phyloP scores from a whole-genome alignment of 1,140 invertebrate genomes.

The Rhysida immarginata region DNA sequence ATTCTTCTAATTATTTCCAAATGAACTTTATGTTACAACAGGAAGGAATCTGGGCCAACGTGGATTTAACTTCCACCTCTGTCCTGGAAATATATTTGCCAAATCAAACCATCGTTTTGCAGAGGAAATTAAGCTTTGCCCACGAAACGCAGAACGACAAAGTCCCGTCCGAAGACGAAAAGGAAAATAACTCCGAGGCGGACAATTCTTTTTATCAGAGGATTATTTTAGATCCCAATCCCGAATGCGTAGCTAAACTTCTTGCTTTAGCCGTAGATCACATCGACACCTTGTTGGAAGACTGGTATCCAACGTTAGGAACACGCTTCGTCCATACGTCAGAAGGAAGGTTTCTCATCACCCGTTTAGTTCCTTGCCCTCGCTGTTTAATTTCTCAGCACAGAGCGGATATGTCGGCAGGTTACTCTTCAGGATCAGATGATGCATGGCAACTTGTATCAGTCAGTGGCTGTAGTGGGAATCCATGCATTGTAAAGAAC shows the following conservation, averaged over 20 bases:
- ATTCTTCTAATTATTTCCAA: conserved; percentile 34
- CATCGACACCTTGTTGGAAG: conserved; percentile 89
- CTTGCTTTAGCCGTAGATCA: conserved; percentile 86
- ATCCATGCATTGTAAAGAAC: conserved; percentile 7
- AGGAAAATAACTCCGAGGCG: conserved; percentile 10
- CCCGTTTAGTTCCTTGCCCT: conserved; percentile 83
- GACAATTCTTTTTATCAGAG: conserved; percentile 27
- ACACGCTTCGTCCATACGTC: conserved; percentile 95
- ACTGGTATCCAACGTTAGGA: conserved; percentile 92
- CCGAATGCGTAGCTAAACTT: conserved; percentile 65
- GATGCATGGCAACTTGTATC: conserved; percentile 8
- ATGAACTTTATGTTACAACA: conserved; percentile 25
- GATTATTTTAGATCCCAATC: conserved; percentile 51
- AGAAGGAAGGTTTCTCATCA: conserved; percentile 87
- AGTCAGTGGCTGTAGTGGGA: background rate
- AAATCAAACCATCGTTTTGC: conserved; percentile 48
- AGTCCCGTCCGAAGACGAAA: conserved; percentile 35
- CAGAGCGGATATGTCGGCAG: conserved; percentile 18
- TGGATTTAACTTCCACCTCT: conserved; percentile 60
- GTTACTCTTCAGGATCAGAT: background rate
- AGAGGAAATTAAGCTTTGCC: conserved; percentile 36
- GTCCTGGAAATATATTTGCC: conserved; percentile 82
- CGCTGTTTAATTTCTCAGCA: conserved; percentile 46
- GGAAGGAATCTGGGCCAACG: conserved; percentile 66
- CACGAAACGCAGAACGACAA: conserved; percentile 14